Evolutionary conservation across 2,113 vertebrate genomes (phyloP).

Genomic region (Corynorhinus townsendii): DNA sequence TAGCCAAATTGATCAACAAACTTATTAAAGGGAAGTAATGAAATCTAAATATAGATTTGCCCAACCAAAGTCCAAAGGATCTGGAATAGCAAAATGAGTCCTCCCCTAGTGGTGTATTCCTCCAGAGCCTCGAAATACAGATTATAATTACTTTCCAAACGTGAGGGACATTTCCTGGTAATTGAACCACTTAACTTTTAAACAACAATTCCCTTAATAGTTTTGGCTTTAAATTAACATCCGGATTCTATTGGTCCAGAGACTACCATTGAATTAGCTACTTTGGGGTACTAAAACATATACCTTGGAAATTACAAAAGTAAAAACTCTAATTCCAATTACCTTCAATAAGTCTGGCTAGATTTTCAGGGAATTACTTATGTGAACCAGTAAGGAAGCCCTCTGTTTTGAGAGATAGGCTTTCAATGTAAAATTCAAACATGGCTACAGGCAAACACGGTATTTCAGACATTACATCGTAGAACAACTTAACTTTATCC

Average conservation of each 20-base stretch:
- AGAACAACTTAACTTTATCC: neutral
- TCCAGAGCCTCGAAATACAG: neutral
- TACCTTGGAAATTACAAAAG: neutral
- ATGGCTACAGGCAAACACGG: neutral
- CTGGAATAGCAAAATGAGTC: neutral
- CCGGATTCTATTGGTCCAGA: neutral
- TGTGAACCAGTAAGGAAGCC: neutral
- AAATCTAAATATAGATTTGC: neutral
- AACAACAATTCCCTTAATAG: neutral
- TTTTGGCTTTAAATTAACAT: neutral
- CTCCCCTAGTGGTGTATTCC: neutral
- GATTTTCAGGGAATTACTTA: neutral
- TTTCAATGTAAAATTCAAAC: neutral
- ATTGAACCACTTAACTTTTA: neutral
- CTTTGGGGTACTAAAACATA: neutral
- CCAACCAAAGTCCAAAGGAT: neutral
- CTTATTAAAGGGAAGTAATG: neutral
- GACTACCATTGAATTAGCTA: neutral
- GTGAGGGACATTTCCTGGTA: neutral
- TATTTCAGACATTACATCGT: neutral
- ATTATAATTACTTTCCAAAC: slow-evolving; percentile 6
- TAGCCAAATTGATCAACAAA: neutral
- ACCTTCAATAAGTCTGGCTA: neutral
- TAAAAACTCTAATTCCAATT: neutral
- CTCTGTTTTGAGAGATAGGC: neutral